Base-by-base conservation (phyloP, 2,797 vertebrate species). In the Karalla daura region DNA sequence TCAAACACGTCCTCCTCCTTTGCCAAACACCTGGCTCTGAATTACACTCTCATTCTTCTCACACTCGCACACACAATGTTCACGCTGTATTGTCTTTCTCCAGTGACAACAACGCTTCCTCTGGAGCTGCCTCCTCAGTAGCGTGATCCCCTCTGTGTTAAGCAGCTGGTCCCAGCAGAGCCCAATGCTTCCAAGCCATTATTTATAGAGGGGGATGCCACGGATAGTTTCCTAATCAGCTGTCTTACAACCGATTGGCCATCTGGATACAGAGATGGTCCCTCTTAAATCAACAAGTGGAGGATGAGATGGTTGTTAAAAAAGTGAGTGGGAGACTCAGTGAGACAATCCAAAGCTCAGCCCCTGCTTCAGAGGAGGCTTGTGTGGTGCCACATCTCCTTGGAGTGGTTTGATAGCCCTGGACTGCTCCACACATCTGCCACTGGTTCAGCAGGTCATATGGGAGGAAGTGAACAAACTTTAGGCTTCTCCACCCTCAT, bases 141-240 rank as follows among this genome's bases (percentile, higher is more conserved):
- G 76, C 70, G 3, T 18, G 43, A 71, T 72, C 28, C 37, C 64
- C 67, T 78, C 21, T 68, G 74, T 71, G 74, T 77, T 75, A 55
- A 87, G 67, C 86, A 88, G 80, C 77, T 86, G 86, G 76, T 69
- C 78, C 60, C 49, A 71, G 54, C 58, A 55, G 66, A 70, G 69
- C 58, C 21, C 6, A 54, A 51, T 12, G 33, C 74, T 87, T 83
- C 83, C 63, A 68, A 71, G 64, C 45, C 70, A 88, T 90, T 93
- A 93, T 93, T 92, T 93, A 90, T 94, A 92, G 92, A 88, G 70
- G 47, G 53, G 78, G 52, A 91, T 91, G 63, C 85, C 86, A 75
- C n/a, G 66, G 78, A 94, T 94, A 85, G 52, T 92, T 93, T 92
- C 83, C 85, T 87, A 90, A 93, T 93, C 86, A 80, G 75, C 76